Conservation (phyloP, 2,797 vertebrate genomes). For the Pogoniulus pusillus region DNA sequence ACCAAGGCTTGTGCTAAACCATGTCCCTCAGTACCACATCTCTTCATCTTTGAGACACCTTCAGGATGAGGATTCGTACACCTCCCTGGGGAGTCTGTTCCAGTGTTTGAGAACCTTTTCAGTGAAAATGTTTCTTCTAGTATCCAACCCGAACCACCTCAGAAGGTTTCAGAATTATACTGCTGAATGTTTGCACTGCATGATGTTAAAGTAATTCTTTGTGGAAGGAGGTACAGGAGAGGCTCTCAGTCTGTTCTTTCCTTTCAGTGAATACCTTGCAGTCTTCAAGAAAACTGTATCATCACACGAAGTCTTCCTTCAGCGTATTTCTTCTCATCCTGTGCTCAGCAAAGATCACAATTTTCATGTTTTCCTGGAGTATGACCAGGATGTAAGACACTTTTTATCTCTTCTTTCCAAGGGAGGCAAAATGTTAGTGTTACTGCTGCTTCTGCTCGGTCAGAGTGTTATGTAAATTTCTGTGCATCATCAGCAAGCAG, state of each 20-base stretch:
- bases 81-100: too few relatives aligned
- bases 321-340: conserved; percentile 91
- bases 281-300: conserved; percentile 99
- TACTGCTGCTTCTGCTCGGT: background rate
- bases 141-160: too few relatives aligned
- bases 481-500: background rate
- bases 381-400: conserved; percentile 94
- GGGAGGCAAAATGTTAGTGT: background rate
- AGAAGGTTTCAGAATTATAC: background rate
- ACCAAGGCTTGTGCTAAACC: too few relatives aligned
- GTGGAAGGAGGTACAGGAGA: background rate
- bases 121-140: too few relatives aligned
- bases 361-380: conserved; percentile 98
- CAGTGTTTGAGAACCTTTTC: too few relatives aligned
- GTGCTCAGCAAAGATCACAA: conserved; percentile 94
- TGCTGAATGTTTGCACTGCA: background rate
- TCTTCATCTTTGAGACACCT: too few relatives aligned
- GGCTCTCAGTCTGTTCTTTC: background rate
- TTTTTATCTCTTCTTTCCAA: conserved; percentile 47
- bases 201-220: background rate
- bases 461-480: background rate
- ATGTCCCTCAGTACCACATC: too few relatives aligned
- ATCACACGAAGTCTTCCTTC: conserved; percentile 95
- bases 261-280: conserved; percentile 87
- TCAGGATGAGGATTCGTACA: too few relatives aligned